Base-by-base conservation (phyloP, 2,113 vertebrate genomes). In the Saccopteryx bilineata region DNA sequence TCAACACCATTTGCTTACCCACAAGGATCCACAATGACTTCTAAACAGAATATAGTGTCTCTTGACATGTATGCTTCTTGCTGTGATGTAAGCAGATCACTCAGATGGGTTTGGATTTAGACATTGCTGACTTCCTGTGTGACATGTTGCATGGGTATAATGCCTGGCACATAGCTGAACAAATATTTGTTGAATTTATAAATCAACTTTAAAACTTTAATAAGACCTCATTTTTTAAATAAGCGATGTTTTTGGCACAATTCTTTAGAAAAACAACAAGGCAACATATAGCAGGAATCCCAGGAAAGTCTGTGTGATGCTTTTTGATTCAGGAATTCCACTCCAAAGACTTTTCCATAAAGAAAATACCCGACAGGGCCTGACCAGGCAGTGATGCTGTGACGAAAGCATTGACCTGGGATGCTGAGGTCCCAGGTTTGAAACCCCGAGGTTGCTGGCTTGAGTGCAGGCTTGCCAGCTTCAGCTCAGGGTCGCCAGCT, bases 281-380 rank as follows among this genome's bases (percentile, higher is more conserved):
- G 18, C 60, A 92, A 71, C 33, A 60, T 15, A 33, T 76, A 94
- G n/a, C 60, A 91, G 96, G 86, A 87, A 80, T 54, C 87, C 74
- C 46, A 68, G 48, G 26, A 87, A 83, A 90, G 56, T 89, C 78
- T 95, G 31, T 79, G 71, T 54, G 39, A 83, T 93, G 33, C 56
- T 60, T 26, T 58, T 56, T 61, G 65, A 84, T 75, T 31, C 19
- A 92, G 65, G 46, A 90, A 83, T 88, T 74, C 54, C 33, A 87
- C 71, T 68, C 39, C 66, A 78, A 90, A 63, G 19, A 75, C 26
- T 83, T 74, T 78, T 96, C 93, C 86, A 68, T 79, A 56, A 87
- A 80, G 68, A 94, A 93, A 39, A 39, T 39, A 39, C 39, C 39
- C 39, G 3, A 39, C 39, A 39, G 39, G 39, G 39, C 39, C 39